Conservation (phyloP, 2,888 invertebrate species). For the Eristalis arbustorum region DNA sequence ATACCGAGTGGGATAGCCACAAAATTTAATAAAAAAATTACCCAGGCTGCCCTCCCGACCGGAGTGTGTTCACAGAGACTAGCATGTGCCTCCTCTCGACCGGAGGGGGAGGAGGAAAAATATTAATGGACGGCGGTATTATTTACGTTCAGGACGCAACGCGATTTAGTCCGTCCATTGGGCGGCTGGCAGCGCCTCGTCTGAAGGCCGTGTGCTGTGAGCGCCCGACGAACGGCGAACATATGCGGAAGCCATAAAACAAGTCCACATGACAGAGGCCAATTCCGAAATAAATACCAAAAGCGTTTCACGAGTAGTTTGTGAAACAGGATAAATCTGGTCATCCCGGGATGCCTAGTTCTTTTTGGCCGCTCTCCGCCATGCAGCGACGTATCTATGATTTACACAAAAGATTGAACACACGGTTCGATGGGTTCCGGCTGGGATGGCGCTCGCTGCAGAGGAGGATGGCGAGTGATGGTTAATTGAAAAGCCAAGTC, state of each 20-base stretch:
- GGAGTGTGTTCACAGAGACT: background rate
- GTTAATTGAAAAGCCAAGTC: conserved; percentile 11
- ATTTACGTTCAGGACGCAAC: conserved; percentile 1
- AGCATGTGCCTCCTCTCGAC: background rate
- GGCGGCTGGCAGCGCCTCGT: background rate
- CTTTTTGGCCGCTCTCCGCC: background rate
- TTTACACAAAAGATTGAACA: conserved; percentile 20
- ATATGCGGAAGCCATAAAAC: conserved; percentile 33
- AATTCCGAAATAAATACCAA: conserved; percentile 30
- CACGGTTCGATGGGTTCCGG: background rate
- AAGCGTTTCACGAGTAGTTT: background rate
- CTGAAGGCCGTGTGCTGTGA: background rate
- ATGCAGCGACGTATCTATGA: background rate
- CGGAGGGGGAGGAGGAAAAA: background rate
- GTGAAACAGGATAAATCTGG: background rate
- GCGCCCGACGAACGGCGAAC: background rate
- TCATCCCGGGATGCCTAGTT: background rate
- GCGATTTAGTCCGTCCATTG: conserved; percentile 7
- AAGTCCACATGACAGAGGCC: conserved; percentile 27
- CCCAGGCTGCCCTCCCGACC: background rate
- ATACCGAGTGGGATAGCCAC: background rate
- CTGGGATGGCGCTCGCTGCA: background rate
- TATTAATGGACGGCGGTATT: background rate
- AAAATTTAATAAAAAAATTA: background rate
- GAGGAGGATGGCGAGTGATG: background rate